Base-by-base conservation (phyloP, 2,113 vertebrate species). In the Hydrochoerus hydrochaeris region DNA sequence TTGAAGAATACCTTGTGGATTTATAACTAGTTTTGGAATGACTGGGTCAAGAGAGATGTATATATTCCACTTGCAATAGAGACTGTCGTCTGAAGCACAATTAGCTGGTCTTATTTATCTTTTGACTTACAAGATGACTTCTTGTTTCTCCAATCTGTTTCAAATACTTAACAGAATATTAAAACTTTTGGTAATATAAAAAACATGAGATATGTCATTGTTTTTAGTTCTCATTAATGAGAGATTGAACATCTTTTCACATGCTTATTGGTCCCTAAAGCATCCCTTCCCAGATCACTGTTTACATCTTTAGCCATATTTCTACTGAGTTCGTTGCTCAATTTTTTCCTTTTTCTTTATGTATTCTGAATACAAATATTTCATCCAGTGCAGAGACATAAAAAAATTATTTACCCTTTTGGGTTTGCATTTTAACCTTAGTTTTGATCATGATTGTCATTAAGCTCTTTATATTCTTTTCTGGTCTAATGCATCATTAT, bases 291-390 rank as follows among this genome's bases (percentile, higher is more conserved):
- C 17, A 54, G 80, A 85, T 52, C 54, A 54, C 20, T 63, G 28
- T 82, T 9, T 62, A 5, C 49, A 46, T 86, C 63, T 82, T 86
- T 49, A 35, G 63, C 63, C 46, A 86, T 57, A 57, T 89, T 81
- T 14, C 41, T n/a, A 28, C 32, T 44, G 38, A 41, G 3, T 63
- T 80, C 8, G 19, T 60, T 52, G 17, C 44, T 77, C 9, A 1
- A 49, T 58, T 7, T 44, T 58, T 73, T 58, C 32, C 14, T 30
- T 52, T 73, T 58, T 44, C 14, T 30, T 52, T 38, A 88, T 87
- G 5, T 88, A 93, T 89, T 93, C 52, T 89, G 41, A 62, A 93
- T 90, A 85, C 0, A 85, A 62, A 90, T 85, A 28, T 85, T 89
- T 85, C 26, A 19, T n/a, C 41, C 67, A 38, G 60, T 80, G 71